phyloP scores from a whole-genome alignment of 64 coral and sea anemone genomes.

The Dendrophyllia cribrosa region DNA sequence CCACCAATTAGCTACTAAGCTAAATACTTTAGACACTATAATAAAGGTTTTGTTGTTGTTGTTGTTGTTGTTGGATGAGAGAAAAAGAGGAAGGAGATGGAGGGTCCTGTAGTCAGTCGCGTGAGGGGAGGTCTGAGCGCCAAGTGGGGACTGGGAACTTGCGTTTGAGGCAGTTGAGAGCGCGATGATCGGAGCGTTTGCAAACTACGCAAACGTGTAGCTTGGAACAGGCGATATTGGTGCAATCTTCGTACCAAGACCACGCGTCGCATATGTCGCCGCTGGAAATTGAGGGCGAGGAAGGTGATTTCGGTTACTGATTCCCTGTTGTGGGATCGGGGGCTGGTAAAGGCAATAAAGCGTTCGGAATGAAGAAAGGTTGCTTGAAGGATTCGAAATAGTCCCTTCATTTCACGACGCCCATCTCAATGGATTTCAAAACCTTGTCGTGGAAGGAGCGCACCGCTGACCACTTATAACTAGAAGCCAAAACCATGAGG shows the following conservation, averaged over 20 bases:
- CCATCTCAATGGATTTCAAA: conserved; percentile 9
- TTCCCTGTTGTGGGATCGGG: neutral
- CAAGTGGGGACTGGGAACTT: neutral
- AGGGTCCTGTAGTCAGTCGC: no score
- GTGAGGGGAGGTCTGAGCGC: neutral
- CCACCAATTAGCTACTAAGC: no score
- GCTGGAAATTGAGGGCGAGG: neutral
- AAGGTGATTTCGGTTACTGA: neutral
- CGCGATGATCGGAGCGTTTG: conserved; percentile 12
- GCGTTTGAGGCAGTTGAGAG: neutral
- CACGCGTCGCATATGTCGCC: conserved; percentile 13
- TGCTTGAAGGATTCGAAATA: conserved; percentile 1
- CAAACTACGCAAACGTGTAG: conserved; percentile 18
- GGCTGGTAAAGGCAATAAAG: neutral
- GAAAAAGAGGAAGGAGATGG: neutral
- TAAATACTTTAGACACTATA: no score
- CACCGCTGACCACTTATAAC: conserved; percentile 44
- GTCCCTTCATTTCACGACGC: conserved; percentile 21
- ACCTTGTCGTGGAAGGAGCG: conserved; percentile 23
- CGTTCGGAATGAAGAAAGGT: conserved; percentile 8
- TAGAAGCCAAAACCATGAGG: conserved; percentile 23
- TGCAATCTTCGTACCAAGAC: conserved; percentile 24
- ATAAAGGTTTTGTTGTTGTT: no score
- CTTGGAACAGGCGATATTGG: conserved; percentile 10
- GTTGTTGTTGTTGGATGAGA: no score